Evolutionary conservation across 1,140 invertebrate species (phyloP), one percentile per base, ranked within the genome.

Genomic region (Drosophila albomicans): DNA sequence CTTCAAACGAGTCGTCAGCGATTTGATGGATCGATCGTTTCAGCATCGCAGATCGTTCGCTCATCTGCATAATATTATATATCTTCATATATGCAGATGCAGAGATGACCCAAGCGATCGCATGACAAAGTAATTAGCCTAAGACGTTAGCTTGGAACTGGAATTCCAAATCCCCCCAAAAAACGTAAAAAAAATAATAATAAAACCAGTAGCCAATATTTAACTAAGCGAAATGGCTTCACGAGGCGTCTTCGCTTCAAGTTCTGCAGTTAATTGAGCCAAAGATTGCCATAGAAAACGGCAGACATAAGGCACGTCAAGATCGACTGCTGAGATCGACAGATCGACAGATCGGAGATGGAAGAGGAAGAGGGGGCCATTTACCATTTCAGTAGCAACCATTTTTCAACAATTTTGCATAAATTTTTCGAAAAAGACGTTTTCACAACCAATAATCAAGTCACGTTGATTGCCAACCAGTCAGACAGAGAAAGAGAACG

Each of bases 371-470:
- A 62, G 66, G 80, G 76, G 49, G 52, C 69, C 74, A 85, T 84
- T 84, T 85, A 84, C 51, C 28, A 54, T 54, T 54, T 54, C 81
- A 80, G 81, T 85, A 85, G 81, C 81, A 81, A 88, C 67, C 85
- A 88, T 88, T 88, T 82, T 87, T 89, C 81, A 81, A 84, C 74
- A 84, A 81, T 88, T 88, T 88, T 88, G 84, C 84, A 88, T 88
- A 88, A 88, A 89, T 89, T 81, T 89, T 16, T 30, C 30, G 46
- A 68, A 46, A 78, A 73, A 70, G 80, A 75, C 85, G 80, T 88
- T 88, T 88, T 88, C 71, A 79, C 84, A 88, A 88, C 84, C 84
- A 81, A 89, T 89, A 88, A 88, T 88, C 85, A 89, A 57, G 64
- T 48, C 51, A 62, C 69, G 45, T 69, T 80, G 78, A 80, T 80